These are phyloP conservation scores for Halcyon badia DNA, from an alignment of 2,797 vertebrate genomes.

Conservation along the genomic window DNA sequence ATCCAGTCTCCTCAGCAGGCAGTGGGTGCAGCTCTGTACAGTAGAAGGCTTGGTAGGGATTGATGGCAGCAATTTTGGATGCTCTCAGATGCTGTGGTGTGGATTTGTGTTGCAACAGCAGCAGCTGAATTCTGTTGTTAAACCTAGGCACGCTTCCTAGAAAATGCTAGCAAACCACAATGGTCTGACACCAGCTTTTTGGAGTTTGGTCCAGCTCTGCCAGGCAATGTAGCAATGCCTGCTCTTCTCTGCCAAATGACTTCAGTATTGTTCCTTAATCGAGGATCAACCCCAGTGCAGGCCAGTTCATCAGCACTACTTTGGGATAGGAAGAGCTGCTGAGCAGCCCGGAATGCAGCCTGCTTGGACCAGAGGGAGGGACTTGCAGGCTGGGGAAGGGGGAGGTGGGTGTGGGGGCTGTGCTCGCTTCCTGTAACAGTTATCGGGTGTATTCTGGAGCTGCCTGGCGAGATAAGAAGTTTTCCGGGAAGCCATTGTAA, in stretches of 20 bases:
- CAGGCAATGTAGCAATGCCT: neutral
- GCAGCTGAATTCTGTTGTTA: neutral
- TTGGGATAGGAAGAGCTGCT: neutral
- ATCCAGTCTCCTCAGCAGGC: neutral
- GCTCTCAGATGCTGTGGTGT: neutral
- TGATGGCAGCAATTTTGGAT: neutral
- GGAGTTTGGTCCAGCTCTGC: neutral
- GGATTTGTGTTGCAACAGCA: neutral
- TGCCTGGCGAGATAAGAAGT: constrained; percentile 86
- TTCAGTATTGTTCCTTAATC: neutral
- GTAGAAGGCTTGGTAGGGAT: neutral
- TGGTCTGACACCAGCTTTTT: neutral
- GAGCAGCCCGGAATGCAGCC: constrained; percentile 4
- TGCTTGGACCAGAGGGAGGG: neutral
- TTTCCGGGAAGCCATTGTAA: constrained; percentile 88
- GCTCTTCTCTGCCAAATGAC: neutral
- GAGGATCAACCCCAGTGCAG: rapidly evolving
- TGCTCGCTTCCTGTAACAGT: constrained; percentile 62
- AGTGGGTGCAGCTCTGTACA: neutral
- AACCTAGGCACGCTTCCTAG: neutral
- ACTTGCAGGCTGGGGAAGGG: neutral
- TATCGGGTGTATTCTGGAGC: constrained; percentile 74
- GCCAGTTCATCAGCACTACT: neutral
- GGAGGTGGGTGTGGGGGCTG: neutral
- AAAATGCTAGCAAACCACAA: neutral